phyloP scores from a whole-genome alignment of 2,113 vertebrate species.

The Scolopax mira region DNA sequence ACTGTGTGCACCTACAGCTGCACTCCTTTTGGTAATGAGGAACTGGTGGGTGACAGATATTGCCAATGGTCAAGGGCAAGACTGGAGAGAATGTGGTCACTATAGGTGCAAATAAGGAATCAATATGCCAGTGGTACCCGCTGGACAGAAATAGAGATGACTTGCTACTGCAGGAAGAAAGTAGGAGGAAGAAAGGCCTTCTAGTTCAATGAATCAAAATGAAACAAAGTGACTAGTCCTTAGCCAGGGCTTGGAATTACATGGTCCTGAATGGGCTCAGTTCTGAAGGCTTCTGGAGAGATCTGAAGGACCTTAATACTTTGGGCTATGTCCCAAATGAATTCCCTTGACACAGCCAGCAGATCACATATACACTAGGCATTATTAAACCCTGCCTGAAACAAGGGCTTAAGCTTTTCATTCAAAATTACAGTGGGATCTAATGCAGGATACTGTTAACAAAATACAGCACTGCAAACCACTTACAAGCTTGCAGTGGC shows the following conservation, averaged over 20 bases:
- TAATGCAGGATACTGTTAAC: not conserved
- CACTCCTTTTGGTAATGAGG: not conserved
- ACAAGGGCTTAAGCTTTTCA: not conserved
- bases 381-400: not conserved
- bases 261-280: not conserved
- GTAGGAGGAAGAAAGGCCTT: not conserved
- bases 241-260: not conserved
- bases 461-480: not conserved
- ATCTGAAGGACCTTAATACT: not conserved
- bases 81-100: not conserved
- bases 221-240: not conserved
- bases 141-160: not conserved
- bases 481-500: not conserved
- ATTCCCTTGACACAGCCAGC: not conserved
- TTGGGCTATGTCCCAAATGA: not conserved
- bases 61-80: not conserved
- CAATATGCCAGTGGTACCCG: not conserved
- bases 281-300: not conserved
- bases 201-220: not conserved
- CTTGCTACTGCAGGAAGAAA: not conserved
- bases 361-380: not conserved
- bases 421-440: not conserved
- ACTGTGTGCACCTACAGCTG: not conserved
- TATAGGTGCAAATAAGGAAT: not conserved
- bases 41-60: not conserved